A percentile compares a stretch with the other conserved stretches of the same genome.
Conservation (phyloP, 2,113 vertebrate species). For the Clarias magur region DNA sequence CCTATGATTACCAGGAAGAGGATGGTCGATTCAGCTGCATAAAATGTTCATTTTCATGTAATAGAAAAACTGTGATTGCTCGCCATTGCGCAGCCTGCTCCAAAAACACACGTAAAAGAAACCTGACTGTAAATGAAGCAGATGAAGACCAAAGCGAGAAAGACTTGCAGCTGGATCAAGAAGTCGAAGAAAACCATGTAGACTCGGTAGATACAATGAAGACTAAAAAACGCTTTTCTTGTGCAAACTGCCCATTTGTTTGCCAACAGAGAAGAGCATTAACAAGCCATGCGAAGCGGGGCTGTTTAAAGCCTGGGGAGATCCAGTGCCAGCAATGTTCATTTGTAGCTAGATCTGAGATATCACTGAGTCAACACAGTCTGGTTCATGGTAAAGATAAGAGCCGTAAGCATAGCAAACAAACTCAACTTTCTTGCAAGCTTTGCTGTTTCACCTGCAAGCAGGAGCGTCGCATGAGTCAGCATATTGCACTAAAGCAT, state of each 20-base stretch:
- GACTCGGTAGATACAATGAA: slow-evolving; percentile 7
- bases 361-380: slow-evolving; percentile 74
- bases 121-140: background rate
- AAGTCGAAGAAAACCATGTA: slow-evolving; percentile 15
- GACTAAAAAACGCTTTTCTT: slow-evolving; percentile 67
- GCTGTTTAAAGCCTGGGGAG: slow-evolving; percentile 74
- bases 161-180: background rate
- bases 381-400: slow-evolving; percentile 66
- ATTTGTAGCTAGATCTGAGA: slow-evolving; percentile 72
- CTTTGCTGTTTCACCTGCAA: slow-evolving; percentile 84
- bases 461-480: slow-evolving; percentile 79
- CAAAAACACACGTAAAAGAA: background rate
- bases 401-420: slow-evolving; percentile 50
- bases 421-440: slow-evolving; percentile 64
- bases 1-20: slow-evolving; percentile 18
- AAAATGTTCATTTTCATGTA: slow-evolving; percentile 80
- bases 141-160: background rate
- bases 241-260: slow-evolving; percentile 80
- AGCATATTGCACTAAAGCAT: slow-evolving; percentile 83
- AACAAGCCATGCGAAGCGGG: slow-evolving; percentile 77
- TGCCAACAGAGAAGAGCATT: slow-evolving; percentile 81
- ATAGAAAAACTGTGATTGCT: slow-evolving; percentile 75
- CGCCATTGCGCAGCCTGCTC: slow-evolving; percentile 74
- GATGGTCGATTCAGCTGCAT: slow-evolving; percentile 81
- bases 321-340: slow-evolving; percentile 77